phyloP scores from a whole-genome alignment of 2,888 invertebrate genomes.

The Minunthozetes semirufus region DNA sequence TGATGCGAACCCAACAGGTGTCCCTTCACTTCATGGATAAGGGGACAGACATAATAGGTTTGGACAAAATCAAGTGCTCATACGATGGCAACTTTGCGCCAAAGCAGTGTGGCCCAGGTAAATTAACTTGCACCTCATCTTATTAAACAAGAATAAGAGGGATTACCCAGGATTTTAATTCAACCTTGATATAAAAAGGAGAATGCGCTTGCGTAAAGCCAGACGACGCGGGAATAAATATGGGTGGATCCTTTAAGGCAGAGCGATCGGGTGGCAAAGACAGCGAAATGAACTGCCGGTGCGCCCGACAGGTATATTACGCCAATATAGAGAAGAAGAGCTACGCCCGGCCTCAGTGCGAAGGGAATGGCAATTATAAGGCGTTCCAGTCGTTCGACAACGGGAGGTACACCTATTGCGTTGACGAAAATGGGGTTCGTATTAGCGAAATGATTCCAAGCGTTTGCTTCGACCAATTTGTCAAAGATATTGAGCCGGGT shows the following conservation, averaged over 20 bases:
- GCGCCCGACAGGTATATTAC: slow-evolving; percentile 2
- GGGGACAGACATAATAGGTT: not conserved
- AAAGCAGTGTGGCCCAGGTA: not conserved
- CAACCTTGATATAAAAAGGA: not conserved
- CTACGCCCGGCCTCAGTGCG: not conserved
- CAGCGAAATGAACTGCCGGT: slow-evolving; percentile 15
- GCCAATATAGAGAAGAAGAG: not conserved
- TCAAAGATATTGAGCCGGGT: not conserved
- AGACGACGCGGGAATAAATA: not conserved
- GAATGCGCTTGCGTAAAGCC: not conserved
- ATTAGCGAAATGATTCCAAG: not conserved
- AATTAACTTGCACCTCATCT: not conserved
- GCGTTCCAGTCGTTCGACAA: slow-evolving; percentile 5
- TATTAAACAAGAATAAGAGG: not conserved
- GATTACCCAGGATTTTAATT: too few species aligned
- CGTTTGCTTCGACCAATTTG: not conserved
- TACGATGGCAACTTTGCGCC: not conserved
- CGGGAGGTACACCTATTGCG: not conserved
- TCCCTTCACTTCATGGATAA: not conserved
- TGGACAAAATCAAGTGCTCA: not conserved
- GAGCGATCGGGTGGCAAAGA: not conserved
- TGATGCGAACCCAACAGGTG: not conserved
- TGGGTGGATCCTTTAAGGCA: not conserved
- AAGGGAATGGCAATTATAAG: slow-evolving; percentile 8
- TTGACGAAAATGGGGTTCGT: slow-evolving; percentile 1